Evolutionary conservation across 2,113 vertebrate species (phyloP).

Genomic region (Smithornis capensis): DNA sequence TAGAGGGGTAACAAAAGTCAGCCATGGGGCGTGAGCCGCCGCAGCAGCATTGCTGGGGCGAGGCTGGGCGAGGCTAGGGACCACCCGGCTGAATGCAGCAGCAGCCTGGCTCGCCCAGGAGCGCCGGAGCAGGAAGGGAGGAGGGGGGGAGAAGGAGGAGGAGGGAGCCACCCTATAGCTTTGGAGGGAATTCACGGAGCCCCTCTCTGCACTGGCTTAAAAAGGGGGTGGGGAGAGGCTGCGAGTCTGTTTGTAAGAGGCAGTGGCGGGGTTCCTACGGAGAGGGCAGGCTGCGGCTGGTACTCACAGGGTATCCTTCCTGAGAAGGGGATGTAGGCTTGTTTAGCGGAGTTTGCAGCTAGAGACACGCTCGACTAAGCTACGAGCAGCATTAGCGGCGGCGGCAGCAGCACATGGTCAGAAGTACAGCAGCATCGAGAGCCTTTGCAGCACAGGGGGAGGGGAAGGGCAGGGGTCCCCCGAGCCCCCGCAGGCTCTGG

Average conservation of each 20-base stretch:
- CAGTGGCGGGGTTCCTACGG: background rate
- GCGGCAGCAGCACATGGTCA: slow-evolving; percentile 68
- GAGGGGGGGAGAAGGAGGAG: background rate
- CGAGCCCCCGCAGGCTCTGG: background rate
- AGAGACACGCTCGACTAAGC: slow-evolving; percentile 70
- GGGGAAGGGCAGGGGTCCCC: background rate
- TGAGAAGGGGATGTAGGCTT: slow-evolving; percentile 41
- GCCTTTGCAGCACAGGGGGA: slow-evolving; percentile 36
- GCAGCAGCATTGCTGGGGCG: slow-evolving; percentile 46
- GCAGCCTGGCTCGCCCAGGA: background rate
- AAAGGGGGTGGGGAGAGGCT: slow-evolving; percentile 23
- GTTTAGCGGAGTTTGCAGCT: slow-evolving; percentile 69
- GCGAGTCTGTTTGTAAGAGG: background rate
- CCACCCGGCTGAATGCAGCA: slow-evolving; percentile 42
- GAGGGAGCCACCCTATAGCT: slow-evolving; percentile 28
- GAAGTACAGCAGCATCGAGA: slow-evolving; percentile 55
- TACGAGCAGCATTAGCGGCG: slow-evolving; percentile 37
- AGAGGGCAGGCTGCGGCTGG: background rate
- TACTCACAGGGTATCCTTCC: slow-evolving; percentile 70
- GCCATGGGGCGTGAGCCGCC: background rate
- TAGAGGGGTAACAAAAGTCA: slow-evolving; percentile 21
- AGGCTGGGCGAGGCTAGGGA: slow-evolving; percentile 2
- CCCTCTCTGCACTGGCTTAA: background rate
- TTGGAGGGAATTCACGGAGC: slow-evolving; percentile 27
- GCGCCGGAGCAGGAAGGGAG: background rate